Evolutionary conservation across 2,113 vertebrate species (phyloP).

Genomic region (Crocuta crocuta): DNA sequence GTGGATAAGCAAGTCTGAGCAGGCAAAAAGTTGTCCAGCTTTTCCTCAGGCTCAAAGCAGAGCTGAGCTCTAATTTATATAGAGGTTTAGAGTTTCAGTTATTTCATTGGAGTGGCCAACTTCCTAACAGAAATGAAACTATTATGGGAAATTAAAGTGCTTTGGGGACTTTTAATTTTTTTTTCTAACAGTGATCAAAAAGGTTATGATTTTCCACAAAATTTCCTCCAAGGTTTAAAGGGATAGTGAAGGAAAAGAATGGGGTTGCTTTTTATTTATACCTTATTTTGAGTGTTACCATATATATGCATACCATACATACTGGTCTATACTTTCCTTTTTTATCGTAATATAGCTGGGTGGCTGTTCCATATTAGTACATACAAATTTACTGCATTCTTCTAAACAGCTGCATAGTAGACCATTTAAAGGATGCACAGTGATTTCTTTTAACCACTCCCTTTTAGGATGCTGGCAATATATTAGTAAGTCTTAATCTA

Average conservation of each 20-base stretch:
- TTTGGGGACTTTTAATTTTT: constrained; percentile 6
- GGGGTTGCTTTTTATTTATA: background rate
- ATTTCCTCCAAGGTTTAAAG: constrained; percentile 26
- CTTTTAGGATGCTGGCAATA: constrained; percentile 24
- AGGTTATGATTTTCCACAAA: background rate
- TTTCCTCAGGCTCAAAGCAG: background rate
- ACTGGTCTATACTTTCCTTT: constrained; percentile 26
- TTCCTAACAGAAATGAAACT: constrained; percentile 50
- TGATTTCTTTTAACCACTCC: constrained; percentile 43
- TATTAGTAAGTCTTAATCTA: constrained; percentile 41
- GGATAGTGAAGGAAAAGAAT: background rate
- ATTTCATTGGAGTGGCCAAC: background rate
- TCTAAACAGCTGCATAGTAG: constrained; percentile 67
- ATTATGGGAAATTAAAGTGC: constrained; percentile 36
- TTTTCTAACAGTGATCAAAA: background rate
- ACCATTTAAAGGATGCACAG: constrained; percentile 16
- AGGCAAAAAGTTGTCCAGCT: background rate
- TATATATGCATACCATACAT: background rate
- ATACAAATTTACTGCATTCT: constrained; percentile 57
- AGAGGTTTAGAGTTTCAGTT: background rate
- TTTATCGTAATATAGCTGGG: background rate
- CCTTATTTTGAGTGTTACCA: background rate
- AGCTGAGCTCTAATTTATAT: background rate
- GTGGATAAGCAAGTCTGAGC: background rate
- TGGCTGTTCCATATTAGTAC: background rate